Percentiles rank a stretch among this genome's conserved stretches.
These are phyloP conservation scores for Microcebus griseorufus DNA, from an alignment of 2,113 vertebrate species.

Conservation along the genomic window DNA sequence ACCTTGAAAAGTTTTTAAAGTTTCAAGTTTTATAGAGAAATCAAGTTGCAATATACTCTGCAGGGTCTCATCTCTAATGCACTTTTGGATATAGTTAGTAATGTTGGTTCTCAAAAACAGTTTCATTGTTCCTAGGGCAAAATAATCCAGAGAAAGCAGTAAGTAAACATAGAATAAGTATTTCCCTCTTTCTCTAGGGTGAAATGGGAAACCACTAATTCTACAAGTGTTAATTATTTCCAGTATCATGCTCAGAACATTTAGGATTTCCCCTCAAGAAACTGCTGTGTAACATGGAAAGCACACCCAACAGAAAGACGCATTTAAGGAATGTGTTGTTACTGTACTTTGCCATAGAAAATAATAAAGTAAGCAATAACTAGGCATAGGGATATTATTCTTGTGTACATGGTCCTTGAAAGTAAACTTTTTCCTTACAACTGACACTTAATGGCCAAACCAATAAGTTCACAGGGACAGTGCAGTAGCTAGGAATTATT, in stretches of 20 bases:
- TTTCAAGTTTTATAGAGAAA: not conserved
- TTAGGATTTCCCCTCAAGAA: not conserved
- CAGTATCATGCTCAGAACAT: not conserved
- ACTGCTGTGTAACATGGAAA: not conserved
- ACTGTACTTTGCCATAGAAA: not conserved
- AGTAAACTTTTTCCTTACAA: not conserved
- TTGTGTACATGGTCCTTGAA: not conserved
- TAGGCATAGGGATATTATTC: not conserved
- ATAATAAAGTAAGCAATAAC: not conserved
- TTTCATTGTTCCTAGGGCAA: not conserved
- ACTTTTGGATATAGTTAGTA: not conserved
- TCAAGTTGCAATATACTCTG: not conserved
- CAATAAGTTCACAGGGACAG: not conserved
- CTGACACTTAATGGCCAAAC: not conserved
- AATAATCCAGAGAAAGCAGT: not conserved
- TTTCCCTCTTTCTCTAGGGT: not conserved
- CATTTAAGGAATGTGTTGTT: not conserved
- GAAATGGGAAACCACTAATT: not conserved
- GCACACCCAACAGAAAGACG: not conserved
- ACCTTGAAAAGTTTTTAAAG: not conserved
- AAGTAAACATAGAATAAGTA: not conserved
- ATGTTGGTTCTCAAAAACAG: not conserved
- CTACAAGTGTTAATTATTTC: not conserved
- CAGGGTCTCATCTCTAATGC: not conserved
- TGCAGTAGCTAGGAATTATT: not conserved